Base-by-base conservation (phyloP, 2,797 vertebrate species). In the Channallabes apus region DNA sequence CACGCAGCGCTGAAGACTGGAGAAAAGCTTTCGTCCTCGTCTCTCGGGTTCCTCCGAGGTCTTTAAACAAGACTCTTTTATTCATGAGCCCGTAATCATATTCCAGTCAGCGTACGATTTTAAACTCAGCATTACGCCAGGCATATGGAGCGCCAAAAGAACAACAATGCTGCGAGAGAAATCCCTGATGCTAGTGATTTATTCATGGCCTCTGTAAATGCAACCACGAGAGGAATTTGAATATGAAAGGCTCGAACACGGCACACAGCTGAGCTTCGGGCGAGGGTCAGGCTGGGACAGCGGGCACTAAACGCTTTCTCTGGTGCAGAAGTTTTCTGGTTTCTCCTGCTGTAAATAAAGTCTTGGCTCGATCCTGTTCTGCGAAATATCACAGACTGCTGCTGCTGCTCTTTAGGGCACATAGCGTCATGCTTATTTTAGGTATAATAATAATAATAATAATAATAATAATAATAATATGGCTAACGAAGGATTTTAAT, bases 21-120 rank as follows among this genome's bases (percentile, higher is more conserved):
- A 27, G 46, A 29, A 54, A n/a, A 54, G 72, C 46, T 56, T 18
- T 18, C 27, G 51, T 76, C 15, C 73, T 27, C 24, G 3, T 41
- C 35, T 7, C 68, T 72, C 22, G 11, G 72, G n/a, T 29, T 56
- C 46, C 72, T 29, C 72, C 9, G 24, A 29, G 73, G 51, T 29
- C 32, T 76, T 76, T 76, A 76, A 76, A 32, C 51, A 11, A 56
- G 73, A 76, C 73, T 54, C n/a, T 54, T 73, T 73, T 29, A 75
- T 54, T 51, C 46, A 29, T 75, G 51, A 58, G 51, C 46, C 17
- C 73, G 56, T 29, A 18, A 76, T 76, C 51, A 56, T 76, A 76
- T 76, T 76, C n/a, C 73, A 32, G n/a, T 58, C 73, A 32, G 51
- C 4, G 12, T 58, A 76, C 46, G 24, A 54, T 15, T 75, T n/a